Percentiles rank a stretch among this genome's conserved stretches.
phyloP scores from a whole-genome alignment of 2,888 invertebrate species.

The Oscheius sp. region DNA sequence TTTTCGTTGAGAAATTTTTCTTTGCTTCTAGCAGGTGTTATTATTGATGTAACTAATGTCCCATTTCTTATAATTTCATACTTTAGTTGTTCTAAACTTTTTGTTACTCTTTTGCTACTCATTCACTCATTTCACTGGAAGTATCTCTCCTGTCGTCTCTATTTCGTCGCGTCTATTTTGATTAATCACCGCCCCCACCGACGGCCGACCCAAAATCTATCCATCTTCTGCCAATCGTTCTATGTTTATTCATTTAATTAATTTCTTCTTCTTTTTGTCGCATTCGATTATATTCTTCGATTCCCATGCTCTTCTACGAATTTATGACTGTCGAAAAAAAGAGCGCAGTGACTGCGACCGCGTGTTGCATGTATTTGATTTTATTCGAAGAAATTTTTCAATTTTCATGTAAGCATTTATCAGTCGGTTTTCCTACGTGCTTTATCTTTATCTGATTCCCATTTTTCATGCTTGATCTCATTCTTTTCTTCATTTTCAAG shows the following conservation, averaged over 20 bases:
- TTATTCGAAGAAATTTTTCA: not conserved
- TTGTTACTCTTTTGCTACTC: no score
- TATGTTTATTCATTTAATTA: not conserved
- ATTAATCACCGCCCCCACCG: conserved; percentile 24
- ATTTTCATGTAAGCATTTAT: not conserved
- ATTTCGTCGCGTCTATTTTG: conserved; percentile 27
- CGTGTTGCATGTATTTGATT: not conserved
- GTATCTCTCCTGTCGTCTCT: not conserved
- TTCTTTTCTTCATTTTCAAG: not conserved
- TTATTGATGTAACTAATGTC: no score
- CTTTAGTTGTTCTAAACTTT: no score
- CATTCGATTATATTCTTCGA: no score
- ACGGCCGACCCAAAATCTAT: not conserved
- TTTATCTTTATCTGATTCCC: not conserved
- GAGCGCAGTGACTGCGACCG: not conserved
- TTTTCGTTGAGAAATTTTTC: no score
- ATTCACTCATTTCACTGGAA: no score
- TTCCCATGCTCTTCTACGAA: not conserved
- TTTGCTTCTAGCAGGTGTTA: no score
- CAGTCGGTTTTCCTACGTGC: not conserved
- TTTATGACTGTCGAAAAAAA: not conserved
- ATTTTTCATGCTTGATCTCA: not conserved
- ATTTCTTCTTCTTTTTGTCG: not conserved
- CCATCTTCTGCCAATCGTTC: not conserved
- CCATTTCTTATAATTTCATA: no score